Conservation (phyloP, 2,797 vertebrate species). For the Acipenser transmontanus region DNA sequence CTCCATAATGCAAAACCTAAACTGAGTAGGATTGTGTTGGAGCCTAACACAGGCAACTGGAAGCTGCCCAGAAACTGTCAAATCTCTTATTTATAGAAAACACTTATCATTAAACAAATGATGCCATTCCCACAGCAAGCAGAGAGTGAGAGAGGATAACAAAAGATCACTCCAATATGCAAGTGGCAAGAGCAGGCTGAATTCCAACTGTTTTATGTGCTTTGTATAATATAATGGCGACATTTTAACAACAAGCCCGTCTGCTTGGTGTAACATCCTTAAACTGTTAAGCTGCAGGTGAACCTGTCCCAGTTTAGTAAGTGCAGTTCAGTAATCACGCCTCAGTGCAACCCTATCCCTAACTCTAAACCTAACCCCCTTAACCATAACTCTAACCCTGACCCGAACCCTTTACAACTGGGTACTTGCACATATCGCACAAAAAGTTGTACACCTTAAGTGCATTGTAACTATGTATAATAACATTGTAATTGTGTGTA, state of each 20-base stretch:
- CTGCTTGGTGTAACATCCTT: not conserved
- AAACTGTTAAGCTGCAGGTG: not conserved
- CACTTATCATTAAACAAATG: slow-evolving; percentile 10
- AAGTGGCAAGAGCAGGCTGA: not conserved
- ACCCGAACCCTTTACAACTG: too few relatives aligned
- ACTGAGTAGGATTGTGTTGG: slow-evolving; percentile 15
- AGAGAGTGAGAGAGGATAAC: not conserved
- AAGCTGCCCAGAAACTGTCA: slow-evolving; percentile 17
- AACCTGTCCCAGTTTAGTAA: too few relatives aligned
- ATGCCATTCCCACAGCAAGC: not conserved
- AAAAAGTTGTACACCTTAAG: too few relatives aligned
- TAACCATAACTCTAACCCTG: too few relatives aligned
- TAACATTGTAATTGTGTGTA: too few relatives aligned
- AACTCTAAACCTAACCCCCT: too few relatives aligned
- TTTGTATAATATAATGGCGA: not conserved
- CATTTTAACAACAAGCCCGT: not conserved
- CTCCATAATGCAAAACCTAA: slow-evolving; percentile 11
- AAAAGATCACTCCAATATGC: not conserved
- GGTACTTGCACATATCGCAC: too few relatives aligned
- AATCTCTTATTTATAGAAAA: slow-evolving; percentile 13
- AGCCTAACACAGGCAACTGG: slow-evolving; percentile 13
- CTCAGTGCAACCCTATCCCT: too few relatives aligned
- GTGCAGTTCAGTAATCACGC: too few relatives aligned
- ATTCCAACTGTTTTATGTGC: not conserved
- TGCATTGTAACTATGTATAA: too few relatives aligned